Conservation (phyloP, 2,888 invertebrate species). For the Caenorhabditis angaria region DNA sequence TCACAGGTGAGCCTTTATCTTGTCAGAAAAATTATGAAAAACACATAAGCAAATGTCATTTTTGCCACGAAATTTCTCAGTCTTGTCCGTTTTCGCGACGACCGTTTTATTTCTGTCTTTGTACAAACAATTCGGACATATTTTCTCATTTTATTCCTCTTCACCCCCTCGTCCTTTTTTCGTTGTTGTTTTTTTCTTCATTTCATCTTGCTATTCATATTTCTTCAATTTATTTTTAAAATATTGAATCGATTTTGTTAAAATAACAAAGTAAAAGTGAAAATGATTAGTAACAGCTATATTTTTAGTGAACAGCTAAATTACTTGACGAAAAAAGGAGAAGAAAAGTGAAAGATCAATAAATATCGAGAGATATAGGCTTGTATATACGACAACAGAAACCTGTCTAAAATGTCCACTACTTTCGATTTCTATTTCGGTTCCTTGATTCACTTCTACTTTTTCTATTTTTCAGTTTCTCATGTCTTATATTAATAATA, state of each 20-base stretch:
- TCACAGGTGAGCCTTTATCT: slow-evolving; percentile 4
- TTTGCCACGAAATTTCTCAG: background rate
- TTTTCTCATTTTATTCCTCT: background rate
- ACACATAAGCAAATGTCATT: background rate
- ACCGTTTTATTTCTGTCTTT: background rate
- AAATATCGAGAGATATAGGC: slow-evolving; percentile 1
- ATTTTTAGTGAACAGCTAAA: too few species aligned
- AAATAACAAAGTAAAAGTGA: too few species aligned
- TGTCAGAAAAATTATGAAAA: too few species aligned
- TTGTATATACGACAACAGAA: slow-evolving; percentile 2
- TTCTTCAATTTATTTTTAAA: too few species aligned
- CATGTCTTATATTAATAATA: slow-evolving; percentile 2
- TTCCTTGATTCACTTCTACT: slow-evolving; percentile 2
- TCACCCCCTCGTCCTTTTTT: background rate
- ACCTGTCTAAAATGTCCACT: background rate
- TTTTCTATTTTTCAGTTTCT: slow-evolving; percentile 1
- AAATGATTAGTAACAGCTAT: too few species aligned
- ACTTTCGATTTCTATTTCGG: slow-evolving; percentile 1
- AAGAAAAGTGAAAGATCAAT: background rate
- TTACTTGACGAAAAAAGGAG: too few species aligned
- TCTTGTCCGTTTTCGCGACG: background rate
- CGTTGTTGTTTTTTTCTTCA: background rate
- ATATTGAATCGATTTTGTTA: too few species aligned
- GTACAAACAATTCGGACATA: slow-evolving; percentile 4
- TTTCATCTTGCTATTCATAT: too few species aligned